These are phyloP conservation scores for Sanderia malayensis DNA, from an alignment of 30 jellyfish, hydroid and myxozoan genomes.

Conservation along the genomic window DNA sequence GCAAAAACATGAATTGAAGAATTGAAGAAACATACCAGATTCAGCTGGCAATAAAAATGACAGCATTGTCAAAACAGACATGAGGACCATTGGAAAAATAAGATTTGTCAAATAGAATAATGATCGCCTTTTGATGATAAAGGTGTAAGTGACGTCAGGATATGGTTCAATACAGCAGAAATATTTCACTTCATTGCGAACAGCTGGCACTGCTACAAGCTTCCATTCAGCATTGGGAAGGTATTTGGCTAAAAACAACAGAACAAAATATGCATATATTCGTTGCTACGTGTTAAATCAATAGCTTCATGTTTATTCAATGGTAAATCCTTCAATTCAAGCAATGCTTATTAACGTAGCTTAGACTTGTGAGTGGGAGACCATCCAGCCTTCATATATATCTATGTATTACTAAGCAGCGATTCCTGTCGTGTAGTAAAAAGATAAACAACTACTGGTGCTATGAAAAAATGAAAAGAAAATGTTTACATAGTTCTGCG, in stretches of 20 bases:
- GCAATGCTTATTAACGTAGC: no score
- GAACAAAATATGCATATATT: no score
- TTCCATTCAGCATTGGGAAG: slow-evolving; percentile 69
- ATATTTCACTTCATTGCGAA: slow-evolving; percentile 57
- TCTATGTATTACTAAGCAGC: no score
- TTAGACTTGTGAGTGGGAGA: no score
- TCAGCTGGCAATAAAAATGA: slow-evolving; percentile 78
- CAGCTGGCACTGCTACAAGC: slow-evolving; percentile 48
- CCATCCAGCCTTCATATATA: no score
- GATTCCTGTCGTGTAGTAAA: no score
- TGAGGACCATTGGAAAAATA: slow-evolving; percentile 68
- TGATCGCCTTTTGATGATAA: slow-evolving; percentile 49
- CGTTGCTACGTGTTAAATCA: no score
- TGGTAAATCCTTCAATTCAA: no score
- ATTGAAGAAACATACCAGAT: slow-evolving; percentile 38
- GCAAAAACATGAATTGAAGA: no score
- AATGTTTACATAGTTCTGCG: slow-evolving; percentile 49
- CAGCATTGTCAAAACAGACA: slow-evolving; percentile 59
- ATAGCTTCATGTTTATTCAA: no score
- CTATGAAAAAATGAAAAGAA: not conserved
- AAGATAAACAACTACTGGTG: no score
- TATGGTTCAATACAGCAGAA: slow-evolving; percentile 70
- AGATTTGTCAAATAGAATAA: slow-evolving; percentile 57
- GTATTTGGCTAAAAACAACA: slow-evolving; percentile 35
- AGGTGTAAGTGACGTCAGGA: slow-evolving; percentile 67